Conservation (phyloP, 2,888 invertebrate genomes). For the Stegana nigrithorax region DNA sequence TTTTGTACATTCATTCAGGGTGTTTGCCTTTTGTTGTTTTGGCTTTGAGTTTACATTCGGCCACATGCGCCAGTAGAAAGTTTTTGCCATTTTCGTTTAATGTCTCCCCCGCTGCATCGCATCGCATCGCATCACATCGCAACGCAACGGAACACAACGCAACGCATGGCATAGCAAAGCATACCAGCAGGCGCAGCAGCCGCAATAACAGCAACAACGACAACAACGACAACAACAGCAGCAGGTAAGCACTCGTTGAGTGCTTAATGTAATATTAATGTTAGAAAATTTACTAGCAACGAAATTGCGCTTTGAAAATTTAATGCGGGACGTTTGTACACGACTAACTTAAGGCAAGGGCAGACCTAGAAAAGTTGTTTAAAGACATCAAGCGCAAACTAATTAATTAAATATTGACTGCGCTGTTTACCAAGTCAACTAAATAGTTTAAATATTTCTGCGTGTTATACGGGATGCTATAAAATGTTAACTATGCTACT, state of each 20-base stretch:
- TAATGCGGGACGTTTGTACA: constrained; percentile 12
- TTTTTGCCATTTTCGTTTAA: constrained; percentile 49
- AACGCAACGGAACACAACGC: no score
- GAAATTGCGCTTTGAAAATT: constrained; percentile 10
- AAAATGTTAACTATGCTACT: no score
- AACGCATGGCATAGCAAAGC: no score
- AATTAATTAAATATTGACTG: no score
- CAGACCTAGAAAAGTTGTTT: no score
- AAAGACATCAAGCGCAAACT: no score
- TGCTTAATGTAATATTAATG: constrained; percentile 59
- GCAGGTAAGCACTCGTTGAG: constrained; percentile 14
- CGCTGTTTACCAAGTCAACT: no score
- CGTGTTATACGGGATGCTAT: no score
- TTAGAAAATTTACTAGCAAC: constrained; percentile 34
- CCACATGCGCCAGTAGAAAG: constrained; percentile 43
- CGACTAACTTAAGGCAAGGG: no score
- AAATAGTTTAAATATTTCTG: no score
- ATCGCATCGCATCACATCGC: no score
- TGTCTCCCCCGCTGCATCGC: constrained; percentile 51
- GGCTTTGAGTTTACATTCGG: constrained; percentile 21
- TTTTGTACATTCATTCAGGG: not conserved
- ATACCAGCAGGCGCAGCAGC: not conserved
- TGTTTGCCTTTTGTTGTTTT: constrained; percentile 27
- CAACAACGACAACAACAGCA: not conserved
- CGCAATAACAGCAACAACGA: not conserved